Evolutionary conservation across 2,797 vertebrate genomes (phyloP).

Genomic region (Tenualosa ilisha): DNA sequence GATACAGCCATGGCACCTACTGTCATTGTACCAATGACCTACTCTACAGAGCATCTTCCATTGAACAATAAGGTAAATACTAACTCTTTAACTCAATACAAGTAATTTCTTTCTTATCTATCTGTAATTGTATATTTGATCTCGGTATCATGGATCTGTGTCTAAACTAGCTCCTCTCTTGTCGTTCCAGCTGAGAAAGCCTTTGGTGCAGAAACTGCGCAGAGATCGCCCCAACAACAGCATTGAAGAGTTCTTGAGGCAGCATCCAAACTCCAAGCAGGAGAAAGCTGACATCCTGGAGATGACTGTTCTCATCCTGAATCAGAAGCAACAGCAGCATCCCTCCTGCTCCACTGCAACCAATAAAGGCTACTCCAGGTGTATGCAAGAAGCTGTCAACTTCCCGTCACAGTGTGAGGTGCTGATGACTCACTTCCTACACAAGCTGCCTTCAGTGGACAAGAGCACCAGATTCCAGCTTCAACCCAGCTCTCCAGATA

Average conservation of each 20-base stretch:
- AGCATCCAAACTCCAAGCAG: constrained; percentile 82
- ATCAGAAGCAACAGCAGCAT: constrained; percentile 67
- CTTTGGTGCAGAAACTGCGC: constrained; percentile 85
- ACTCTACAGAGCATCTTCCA: constrained; percentile 68
- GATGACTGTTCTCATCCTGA: constrained; percentile 79
- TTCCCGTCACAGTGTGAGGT: constrained; percentile 77
- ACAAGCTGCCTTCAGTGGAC: constrained; percentile 59
- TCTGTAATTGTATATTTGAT: background rate
- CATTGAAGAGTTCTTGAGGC: constrained; percentile 78
- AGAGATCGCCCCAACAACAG: constrained; percentile 77
- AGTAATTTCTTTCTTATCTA: background rate
- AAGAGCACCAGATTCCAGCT: constrained; percentile 48
- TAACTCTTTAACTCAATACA: background rate
- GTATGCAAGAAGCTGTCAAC: constrained; percentile 78
- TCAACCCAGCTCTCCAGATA: constrained; percentile 62
- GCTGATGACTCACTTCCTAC: constrained; percentile 78
- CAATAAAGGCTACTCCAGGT: constrained; percentile 78
- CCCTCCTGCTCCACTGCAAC: constrained; percentile 58
- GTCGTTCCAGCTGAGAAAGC: constrained; percentile 78
- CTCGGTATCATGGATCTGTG: background rate
- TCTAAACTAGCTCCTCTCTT: background rate
- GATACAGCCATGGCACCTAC: constrained; percentile 74
- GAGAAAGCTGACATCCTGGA: constrained; percentile 83
- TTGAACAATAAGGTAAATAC: constrained; percentile 75
- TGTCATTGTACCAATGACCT: constrained; percentile 62